phyloP scores from a whole-genome alignment of 2,113 vertebrate genomes.

The Lathamus discolor region DNA sequence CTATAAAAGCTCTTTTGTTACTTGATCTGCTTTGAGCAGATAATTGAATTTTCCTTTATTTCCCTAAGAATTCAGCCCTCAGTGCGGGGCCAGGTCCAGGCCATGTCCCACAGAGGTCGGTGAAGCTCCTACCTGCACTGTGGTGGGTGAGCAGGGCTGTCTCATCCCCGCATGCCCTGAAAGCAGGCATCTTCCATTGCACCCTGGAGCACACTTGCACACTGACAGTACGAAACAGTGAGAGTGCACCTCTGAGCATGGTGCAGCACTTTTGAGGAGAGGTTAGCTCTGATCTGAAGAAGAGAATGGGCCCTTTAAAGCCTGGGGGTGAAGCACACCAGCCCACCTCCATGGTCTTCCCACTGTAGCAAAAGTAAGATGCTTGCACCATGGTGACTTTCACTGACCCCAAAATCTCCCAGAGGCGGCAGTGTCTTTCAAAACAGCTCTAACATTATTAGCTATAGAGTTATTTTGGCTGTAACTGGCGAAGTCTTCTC shows the following conservation, averaged over 20 bases:
- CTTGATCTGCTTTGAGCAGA: background rate
- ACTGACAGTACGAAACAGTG: background rate
- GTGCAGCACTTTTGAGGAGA: background rate
- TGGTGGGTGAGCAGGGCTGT: background rate
- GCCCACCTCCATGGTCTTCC: background rate
- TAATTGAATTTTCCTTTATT: background rate
- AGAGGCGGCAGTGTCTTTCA: background rate
- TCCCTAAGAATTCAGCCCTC: background rate
- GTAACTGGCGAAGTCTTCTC: background rate
- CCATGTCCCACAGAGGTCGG: accelerated
- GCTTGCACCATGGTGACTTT: background rate
- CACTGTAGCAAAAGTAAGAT: background rate
- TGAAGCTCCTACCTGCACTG: background rate
- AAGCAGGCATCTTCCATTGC: background rate
- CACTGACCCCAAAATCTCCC: background rate
- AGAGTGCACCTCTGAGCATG: background rate
- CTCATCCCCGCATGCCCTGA: background rate
- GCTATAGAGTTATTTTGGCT: background rate
- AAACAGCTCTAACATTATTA: background rate
- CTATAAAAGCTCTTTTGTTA: background rate
- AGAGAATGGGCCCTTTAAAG: background rate
- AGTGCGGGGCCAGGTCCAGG: background rate
- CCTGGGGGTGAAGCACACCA: background rate
- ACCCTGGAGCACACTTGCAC: background rate
- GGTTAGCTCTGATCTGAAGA: background rate